These are phyloP conservation scores for Pseudomugil gertrudae DNA, from an alignment of 2,797 vertebrate species.

Conservation along the genomic window DNA sequence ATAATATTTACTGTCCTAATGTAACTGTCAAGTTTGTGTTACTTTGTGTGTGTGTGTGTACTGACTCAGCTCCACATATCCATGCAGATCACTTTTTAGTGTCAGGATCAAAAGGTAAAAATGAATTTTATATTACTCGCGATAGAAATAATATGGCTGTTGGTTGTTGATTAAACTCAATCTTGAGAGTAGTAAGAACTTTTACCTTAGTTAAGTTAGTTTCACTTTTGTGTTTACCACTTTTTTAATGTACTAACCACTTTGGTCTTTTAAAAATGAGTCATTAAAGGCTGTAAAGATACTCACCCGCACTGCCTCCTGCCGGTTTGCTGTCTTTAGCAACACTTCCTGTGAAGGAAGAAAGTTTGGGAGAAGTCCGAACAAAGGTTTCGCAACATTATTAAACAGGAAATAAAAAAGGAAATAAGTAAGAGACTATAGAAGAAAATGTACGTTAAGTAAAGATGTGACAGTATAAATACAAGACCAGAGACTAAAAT, in stretches of 20 bases:
- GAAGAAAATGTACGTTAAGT: background rate
- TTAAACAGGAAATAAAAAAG: background rate
- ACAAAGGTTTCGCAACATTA: background rate
- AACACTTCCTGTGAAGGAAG: conserved; percentile 65
- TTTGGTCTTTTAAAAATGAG: background rate
- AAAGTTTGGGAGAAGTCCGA: background rate
- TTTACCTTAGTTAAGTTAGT: too few relatives aligned
- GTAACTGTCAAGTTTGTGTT: too few relatives aligned
- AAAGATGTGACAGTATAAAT: background rate
- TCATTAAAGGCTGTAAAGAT: background rate
- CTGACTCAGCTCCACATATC: too few relatives aligned
- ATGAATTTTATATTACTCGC: background rate
- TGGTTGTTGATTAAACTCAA: background rate
- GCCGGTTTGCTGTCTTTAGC: conserved; percentile 64
- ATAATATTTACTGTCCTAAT: too few relatives aligned
- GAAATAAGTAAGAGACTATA: background rate
- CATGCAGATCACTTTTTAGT: background rate
- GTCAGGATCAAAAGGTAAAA: background rate
- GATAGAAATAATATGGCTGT: background rate
- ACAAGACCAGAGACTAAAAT: background rate
- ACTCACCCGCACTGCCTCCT: conserved; percentile 54
- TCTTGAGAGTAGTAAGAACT: too few relatives aligned
- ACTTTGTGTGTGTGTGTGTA: too few relatives aligned
- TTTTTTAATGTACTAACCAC: too few relatives aligned
- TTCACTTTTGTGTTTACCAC: too few relatives aligned